Evolutionary conservation across 1,140 invertebrate species (phyloP), one percentile per base, ranked within the genome.

Genomic region (Pseudomyrmex concolor): DNA sequence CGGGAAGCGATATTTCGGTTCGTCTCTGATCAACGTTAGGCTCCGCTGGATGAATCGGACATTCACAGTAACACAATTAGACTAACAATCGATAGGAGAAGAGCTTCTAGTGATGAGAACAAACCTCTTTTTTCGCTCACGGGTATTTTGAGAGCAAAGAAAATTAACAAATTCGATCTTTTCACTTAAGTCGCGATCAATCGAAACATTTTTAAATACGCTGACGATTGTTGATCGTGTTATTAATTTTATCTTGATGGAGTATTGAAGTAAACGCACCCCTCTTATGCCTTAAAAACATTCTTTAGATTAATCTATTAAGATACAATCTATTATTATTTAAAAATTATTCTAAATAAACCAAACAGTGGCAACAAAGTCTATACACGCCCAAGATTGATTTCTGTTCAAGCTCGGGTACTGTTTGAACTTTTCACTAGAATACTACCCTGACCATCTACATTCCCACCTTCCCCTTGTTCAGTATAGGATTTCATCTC

Each of bases 31-130:
- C 85, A 80, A 57, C 89, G 68, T 76, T 87, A 84, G 86, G 87
- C 83, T 91, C 83, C 91, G 89, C 68, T 78, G 90, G 90, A 85
- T 91, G 91, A 93, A 93, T 93, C 90, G 92, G 92, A 93, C 91
- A 92, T 93, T 93, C 91, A 91, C 90, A 90, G 92, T 93, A 94
- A 94, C 92, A 92, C 92, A 94, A 93, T 94, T 94, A 94, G 92
- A 92, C 91, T 85, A 92, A 92, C 91, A 93, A 93, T 93, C 92
- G 91, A 94, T 93, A 92, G 90, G 87, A 92, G 87, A 92, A 90
- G 87, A 92, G 87, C 89, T 68, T 59, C 86, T 87, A 88, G 89
- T 88, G 90, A 92, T 91, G 90, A 92, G 86, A 91, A 89, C 84
- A 84, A 91, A 86, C 81, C 89, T 80, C 68, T 83, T 80, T 73